Evolutionary conservation across 2,888 invertebrate genomes (phyloP).

Genomic region (Tubulanus polymorphus): DNA sequence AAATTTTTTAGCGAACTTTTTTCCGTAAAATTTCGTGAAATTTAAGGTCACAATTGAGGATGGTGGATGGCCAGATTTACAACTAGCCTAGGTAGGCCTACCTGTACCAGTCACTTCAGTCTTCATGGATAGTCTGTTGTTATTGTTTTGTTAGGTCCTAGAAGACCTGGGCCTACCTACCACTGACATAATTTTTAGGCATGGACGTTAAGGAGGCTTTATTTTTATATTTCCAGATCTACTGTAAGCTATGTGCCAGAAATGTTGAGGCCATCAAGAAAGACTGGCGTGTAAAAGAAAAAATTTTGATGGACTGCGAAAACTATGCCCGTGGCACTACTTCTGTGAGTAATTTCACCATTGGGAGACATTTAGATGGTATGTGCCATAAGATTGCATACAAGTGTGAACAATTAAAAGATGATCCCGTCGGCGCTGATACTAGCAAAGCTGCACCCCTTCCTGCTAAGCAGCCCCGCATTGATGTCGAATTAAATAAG

Average conservation of each 20-base stretch:
- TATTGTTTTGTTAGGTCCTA: no score
- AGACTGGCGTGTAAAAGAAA: background rate
- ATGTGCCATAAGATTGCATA: background rate
- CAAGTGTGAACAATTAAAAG: background rate
- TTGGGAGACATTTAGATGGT: background rate
- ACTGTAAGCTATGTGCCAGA: background rate
- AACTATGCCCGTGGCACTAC: background rate
- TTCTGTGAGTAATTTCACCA: background rate
- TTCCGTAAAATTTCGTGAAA: no score
- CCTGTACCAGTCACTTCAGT: no score
- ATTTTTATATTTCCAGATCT: no score
- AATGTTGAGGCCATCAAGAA: background rate
- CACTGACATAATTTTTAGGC: no score
- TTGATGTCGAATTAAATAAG: background rate
- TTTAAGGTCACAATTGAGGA: no score
- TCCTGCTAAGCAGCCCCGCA: background rate
- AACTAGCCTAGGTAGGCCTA: no score
- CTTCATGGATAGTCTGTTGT: no score
- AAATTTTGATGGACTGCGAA: background rate
- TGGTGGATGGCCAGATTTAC: no score
- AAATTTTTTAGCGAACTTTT: no score
- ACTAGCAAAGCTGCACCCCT: background rate
- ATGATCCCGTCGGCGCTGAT: background rate
- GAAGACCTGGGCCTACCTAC: no score
- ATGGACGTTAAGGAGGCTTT: no score